phyloP scores from a whole-genome alignment of 2,888 invertebrate genomes.

The Spisula solida region DNA sequence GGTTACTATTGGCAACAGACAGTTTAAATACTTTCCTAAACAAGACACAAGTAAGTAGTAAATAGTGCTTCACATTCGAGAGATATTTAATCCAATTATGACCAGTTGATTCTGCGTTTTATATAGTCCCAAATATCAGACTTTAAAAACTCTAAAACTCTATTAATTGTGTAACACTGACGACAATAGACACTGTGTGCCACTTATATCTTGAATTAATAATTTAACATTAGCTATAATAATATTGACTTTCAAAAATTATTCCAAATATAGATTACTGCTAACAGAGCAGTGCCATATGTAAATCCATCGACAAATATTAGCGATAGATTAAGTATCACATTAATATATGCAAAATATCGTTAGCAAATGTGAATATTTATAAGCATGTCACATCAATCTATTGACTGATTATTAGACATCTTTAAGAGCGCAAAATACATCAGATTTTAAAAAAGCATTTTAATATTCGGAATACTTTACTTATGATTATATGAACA shows the following conservation, averaged over 20 bases:
- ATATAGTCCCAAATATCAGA: not conserved
- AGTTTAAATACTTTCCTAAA: too few relatives aligned
- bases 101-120: not conserved
- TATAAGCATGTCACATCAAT: too few relatives aligned
- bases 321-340: not conserved
- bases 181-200: not conserved
- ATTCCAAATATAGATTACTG: not conserved
- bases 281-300: not conserved
- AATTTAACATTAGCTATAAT: slow-evolving; percentile 4
- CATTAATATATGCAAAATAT: not conserved
- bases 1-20: too few relatives aligned
- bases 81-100: slow-evolving; percentile 9
- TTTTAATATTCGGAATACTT: too few relatives aligned
- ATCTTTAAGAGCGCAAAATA: too few relatives aligned
- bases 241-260: slow-evolving; percentile 1
- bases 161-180: not conserved
- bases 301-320: not conserved
- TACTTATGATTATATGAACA: too few relatives aligned
- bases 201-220: slow-evolving; percentile 23
- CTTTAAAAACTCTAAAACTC: slow-evolving; percentile 1
- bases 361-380: too few relatives aligned
- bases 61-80: not conserved
- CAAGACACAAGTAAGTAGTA: not conserved
- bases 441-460: too few relatives aligned
- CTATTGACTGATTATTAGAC: too few relatives aligned